These are phyloP conservation scores for Formicarius rufipectus DNA, from an alignment of 2,113 vertebrate species.

Conservation along the genomic window DNA sequence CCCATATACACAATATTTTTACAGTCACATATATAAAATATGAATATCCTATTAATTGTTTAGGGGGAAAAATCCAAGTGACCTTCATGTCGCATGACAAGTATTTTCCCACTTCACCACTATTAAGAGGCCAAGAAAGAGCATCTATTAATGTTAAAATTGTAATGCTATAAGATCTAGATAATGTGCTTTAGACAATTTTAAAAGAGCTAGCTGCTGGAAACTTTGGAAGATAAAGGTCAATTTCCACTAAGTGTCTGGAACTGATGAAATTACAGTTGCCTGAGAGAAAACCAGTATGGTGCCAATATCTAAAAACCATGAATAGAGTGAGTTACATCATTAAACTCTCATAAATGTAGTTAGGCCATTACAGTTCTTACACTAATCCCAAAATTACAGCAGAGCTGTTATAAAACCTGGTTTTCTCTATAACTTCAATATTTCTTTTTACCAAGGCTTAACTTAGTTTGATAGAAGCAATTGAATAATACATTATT, in stretches of 20 bases:
- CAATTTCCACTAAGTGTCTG: conserved; percentile 8
- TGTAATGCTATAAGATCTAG: neutral
- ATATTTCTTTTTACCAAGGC: neutral
- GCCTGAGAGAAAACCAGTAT: neutral
- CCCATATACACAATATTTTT: neutral
- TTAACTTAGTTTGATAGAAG: neutral
- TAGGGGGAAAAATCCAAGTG: neutral
- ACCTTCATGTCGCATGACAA: accelerated
- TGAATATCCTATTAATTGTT: neutral
- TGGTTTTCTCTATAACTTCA: neutral
- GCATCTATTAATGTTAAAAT: neutral
- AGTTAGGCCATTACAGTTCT: neutral
- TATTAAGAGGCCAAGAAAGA: neutral
- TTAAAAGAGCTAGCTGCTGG: neutral
- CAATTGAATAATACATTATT: neutral
- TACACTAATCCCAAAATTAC: neutral
- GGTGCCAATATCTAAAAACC: neutral
- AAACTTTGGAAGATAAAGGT: conserved; percentile 34
- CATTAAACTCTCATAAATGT: neutral
- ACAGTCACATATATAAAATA: neutral
- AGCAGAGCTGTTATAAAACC: neutral
- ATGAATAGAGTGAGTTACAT: neutral
- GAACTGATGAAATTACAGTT: neutral
- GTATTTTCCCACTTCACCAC: neutral
- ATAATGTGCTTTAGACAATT: neutral